Evolutionary conservation across 2,113 vertebrate species (phyloP).

Genomic region (Daubentonia madagascariensis): DNA sequence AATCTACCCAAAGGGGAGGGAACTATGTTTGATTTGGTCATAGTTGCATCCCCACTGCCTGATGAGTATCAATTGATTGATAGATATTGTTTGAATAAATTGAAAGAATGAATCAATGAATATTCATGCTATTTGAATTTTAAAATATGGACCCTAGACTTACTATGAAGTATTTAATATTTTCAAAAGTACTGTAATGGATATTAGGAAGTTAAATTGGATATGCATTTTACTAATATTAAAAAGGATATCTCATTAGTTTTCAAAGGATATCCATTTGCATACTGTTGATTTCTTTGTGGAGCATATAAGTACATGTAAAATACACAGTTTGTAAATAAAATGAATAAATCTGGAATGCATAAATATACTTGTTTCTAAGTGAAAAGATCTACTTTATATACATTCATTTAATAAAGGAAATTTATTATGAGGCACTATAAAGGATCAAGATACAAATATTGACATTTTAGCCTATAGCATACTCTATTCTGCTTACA

Average conservation of each 20-base stretch:
- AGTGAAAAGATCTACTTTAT: background rate
- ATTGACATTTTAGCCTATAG: background rate
- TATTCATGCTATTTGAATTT: background rate
- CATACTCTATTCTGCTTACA: background rate
- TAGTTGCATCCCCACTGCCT: background rate
- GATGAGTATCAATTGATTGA: background rate
- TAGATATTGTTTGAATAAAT: background rate
- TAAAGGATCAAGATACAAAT: background rate
- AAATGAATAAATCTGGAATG: background rate
- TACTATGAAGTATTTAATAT: background rate
- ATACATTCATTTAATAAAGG: background rate
- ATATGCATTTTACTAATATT: background rate
- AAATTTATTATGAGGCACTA: background rate
- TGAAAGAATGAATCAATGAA: background rate
- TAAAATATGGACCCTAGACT: background rate
- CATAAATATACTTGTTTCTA: background rate
- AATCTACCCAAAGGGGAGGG: background rate
- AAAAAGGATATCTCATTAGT: background rate
- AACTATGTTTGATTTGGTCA: background rate
- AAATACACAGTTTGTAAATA: background rate
- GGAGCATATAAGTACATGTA: background rate
- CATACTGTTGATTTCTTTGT: background rate
- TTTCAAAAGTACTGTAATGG: background rate
- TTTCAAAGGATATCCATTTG: background rate
- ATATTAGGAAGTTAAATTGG: background rate